phyloP scores from a whole-genome alignment of 2,888 invertebrate genomes.

The Lycocerus yunnanus region DNA sequence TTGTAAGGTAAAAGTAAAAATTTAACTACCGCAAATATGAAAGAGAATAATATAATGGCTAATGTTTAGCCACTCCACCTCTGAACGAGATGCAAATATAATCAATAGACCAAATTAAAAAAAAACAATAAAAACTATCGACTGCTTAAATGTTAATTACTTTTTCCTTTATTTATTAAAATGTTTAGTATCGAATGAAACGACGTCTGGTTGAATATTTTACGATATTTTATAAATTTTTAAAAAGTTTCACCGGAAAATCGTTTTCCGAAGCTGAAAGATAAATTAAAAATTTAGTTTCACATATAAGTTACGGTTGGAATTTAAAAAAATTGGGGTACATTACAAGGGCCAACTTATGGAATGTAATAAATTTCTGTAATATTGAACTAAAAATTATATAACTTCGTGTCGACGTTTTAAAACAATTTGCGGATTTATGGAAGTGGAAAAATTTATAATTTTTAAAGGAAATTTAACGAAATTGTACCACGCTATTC shows the following conservation, averaged over 20 bases:
- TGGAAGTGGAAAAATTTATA: background rate
- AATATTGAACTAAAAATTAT: background rate
- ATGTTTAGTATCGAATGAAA: background rate
- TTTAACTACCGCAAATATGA: no score
- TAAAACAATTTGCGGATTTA: background rate
- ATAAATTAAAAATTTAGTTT: background rate
- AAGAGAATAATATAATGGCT: no score
- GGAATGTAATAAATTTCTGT: background rate
- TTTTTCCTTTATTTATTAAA: background rate
- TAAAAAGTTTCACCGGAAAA: background rate
- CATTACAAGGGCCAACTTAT: background rate
- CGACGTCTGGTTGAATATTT: background rate
- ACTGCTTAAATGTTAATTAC: background rate
- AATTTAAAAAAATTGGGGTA: background rate
- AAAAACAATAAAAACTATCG: no score
- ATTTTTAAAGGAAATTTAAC: background rate
- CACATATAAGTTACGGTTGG: background rate
- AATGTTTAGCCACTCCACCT: no score
- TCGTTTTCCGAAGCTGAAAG: background rate
- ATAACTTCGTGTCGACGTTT: background rate
- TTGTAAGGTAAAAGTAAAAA: no score
- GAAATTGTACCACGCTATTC: background rate
- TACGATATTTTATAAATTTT: background rate
- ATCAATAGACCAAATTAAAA: background rate
- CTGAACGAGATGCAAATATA: background rate